phyloP scores from a whole-genome alignment of 2,797 vertebrate species.

The Characodon lateralis region DNA sequence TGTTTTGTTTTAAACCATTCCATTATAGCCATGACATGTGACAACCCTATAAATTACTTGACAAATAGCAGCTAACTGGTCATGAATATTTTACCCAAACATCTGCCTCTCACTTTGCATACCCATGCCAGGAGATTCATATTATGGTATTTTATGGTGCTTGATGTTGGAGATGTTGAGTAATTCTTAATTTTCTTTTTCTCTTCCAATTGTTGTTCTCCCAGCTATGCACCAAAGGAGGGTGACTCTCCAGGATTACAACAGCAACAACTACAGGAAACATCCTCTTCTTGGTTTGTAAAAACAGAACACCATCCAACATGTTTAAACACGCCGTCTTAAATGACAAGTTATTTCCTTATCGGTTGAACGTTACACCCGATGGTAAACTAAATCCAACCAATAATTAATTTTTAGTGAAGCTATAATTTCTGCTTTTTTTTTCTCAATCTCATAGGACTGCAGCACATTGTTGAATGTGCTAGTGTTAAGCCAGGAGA shows the following conservation, averaged over 20 bases:
- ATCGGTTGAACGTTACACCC: background rate
- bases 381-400: background rate
- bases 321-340: background rate
- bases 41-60: too few relatives aligned
- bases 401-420: background rate
- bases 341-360: background rate
- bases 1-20: too few relatives aligned
- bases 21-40: too few relatives aligned
- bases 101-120: too few relatives aligned
- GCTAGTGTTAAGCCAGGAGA: slow-evolving; percentile 10
- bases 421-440: background rate
- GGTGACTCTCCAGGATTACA: slow-evolving; percentile 50
- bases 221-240: slow-evolving; percentile 34
- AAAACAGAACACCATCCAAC: background rate
- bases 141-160: too few relatives aligned
- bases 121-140: too few relatives aligned
- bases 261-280: slow-evolving; percentile 42
- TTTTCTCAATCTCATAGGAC: slow-evolving; percentile 42
- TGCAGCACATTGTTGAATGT: slow-evolving; percentile 70
- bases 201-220: background rate
- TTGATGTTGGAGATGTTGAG: too few relatives aligned
- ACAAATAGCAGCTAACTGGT: too few relatives aligned
- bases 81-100: too few relatives aligned
- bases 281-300: slow-evolving; percentile 73
- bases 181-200: background rate